phyloP scores from a whole-genome alignment of 2,888 invertebrate genomes.

The Minunthozetes semirufus region DNA sequence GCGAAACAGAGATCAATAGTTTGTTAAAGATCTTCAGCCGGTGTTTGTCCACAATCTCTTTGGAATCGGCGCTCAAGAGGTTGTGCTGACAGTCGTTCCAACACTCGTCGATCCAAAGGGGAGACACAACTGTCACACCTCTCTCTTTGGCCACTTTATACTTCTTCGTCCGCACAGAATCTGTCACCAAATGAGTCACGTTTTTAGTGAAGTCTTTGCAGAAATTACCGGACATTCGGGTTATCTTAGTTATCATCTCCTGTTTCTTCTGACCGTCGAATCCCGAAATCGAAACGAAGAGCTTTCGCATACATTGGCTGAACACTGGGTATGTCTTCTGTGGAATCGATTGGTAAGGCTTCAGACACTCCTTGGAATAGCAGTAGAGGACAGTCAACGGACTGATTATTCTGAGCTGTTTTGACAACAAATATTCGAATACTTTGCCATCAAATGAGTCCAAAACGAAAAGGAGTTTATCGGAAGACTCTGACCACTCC shows the following conservation, averaged over 20 bases:
- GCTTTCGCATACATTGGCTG: constrained; percentile 65
- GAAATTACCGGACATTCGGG: constrained; percentile 49
- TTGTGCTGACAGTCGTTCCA: constrained; percentile 64
- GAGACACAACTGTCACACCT: constrained; percentile 65
- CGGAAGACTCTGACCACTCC: constrained; percentile 57
- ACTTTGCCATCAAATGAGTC: constrained; percentile 66
- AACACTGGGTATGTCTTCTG: constrained; percentile 67
- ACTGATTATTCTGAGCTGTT: constrained; percentile 67
- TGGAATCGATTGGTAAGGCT: constrained; percentile 65
- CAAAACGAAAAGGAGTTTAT: constrained; percentile 60
- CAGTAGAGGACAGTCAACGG: constrained; percentile 63
- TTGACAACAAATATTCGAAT: constrained; percentile 55
- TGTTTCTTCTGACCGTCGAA: constrained; percentile 45
- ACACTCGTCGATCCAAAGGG: constrained; percentile 70
- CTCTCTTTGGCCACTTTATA: constrained; percentile 59
- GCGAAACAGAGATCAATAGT: constrained; percentile 69
- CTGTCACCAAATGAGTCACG: constrained; percentile 74
- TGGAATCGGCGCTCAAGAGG: constrained; percentile 56
- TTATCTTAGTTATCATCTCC: constrained; percentile 45
- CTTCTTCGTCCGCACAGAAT: constrained; percentile 50
- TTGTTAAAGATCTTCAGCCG: constrained; percentile 68
- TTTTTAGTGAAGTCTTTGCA: constrained; percentile 48
- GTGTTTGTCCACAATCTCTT: constrained; percentile 56
- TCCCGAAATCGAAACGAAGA: constrained; percentile 47
- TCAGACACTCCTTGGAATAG: constrained; percentile 56